Evolutionary conservation across 2,797 vertebrate species (phyloP).

Genomic region (Aldrovandia affinis): DNA sequence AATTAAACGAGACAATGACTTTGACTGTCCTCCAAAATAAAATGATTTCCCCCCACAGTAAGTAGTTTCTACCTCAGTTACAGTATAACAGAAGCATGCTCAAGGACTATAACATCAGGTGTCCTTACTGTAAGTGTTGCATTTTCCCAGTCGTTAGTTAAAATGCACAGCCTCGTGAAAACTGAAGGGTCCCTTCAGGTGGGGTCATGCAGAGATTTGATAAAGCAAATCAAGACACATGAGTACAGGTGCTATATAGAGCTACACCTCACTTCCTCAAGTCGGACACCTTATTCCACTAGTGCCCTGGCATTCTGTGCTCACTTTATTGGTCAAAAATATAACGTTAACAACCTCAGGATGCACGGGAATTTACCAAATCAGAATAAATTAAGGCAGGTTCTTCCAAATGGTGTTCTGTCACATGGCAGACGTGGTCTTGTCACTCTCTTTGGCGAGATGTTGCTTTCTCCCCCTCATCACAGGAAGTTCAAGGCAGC

Average conservation of each 20-base stretch:
- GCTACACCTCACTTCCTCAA: neutral
- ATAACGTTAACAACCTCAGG: neutral
- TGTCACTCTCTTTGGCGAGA: conserved; percentile 11
- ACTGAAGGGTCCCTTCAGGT: neutral
- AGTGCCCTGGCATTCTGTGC: neutral
- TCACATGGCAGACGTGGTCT: conserved; percentile 25
- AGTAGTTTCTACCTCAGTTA: neutral
- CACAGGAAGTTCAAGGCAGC: conserved; percentile 35
- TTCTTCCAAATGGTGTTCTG: conserved; percentile 17
- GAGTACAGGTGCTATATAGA: neutral
- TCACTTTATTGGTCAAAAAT: conserved; percentile 10
- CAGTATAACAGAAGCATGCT: conserved; percentile 16
- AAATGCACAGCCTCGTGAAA: neutral
- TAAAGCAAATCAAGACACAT: neutral
- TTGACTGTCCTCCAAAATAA: neutral
- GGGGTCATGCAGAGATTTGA: neutral
- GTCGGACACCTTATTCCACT: neutral
- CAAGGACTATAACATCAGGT: neutral
- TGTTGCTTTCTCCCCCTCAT: conserved; percentile 11
- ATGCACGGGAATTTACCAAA: conserved; percentile 6
- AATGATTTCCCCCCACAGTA: neutral
- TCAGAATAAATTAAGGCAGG: conserved; percentile 31
- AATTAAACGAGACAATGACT: neutral
- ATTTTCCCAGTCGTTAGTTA: neutral
- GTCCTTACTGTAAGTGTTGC: neutral